These are phyloP conservation scores for Rhagonycha fulva DNA, from an alignment of 2,888 invertebrate genomes.

Conservation along the genomic window DNA sequence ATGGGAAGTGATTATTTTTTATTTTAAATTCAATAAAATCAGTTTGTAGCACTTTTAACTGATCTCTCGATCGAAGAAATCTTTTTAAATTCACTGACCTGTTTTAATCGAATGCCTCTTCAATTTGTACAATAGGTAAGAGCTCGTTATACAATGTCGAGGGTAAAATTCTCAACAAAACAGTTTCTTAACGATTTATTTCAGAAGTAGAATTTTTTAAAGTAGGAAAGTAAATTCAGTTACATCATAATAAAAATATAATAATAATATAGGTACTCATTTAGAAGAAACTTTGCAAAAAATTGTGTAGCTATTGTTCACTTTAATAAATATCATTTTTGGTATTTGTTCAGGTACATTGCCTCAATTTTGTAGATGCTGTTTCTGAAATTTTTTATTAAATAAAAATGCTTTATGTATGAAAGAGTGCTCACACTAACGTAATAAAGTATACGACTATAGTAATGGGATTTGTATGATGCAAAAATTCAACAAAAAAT, in stretches of 20 bases:
- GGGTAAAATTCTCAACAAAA: slow-evolving; percentile 4
- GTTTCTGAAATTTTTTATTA: slow-evolving; percentile 8
- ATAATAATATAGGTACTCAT: background rate
- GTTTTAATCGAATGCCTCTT: slow-evolving; percentile 21
- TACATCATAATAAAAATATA: background rate
- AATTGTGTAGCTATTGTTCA: background rate
- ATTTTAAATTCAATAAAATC: background rate
- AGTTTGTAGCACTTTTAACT: slow-evolving; percentile 11
- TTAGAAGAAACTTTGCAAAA: background rate
- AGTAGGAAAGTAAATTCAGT: background rate
- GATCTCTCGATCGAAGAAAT: slow-evolving; percentile 19
- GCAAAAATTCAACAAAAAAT: slow-evolving; percentile 10
- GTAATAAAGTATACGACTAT: slow-evolving; percentile 14
- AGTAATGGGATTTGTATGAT: slow-evolving; percentile 13
- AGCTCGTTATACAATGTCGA: slow-evolving; percentile 13
- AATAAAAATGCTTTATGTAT: slow-evolving; percentile 10
- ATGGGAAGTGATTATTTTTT: background rate
- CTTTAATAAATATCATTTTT: background rate
- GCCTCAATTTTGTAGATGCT: slow-evolving; percentile 7
- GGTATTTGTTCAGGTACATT: slow-evolving; percentile 1
- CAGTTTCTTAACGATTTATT: slow-evolving; percentile 7
- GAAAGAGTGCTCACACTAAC: slow-evolving; percentile 7
- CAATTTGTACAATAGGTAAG: slow-evolving; percentile 18
- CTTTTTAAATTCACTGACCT: slow-evolving; percentile 21
- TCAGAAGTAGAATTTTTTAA: background rate